Evolutionary conservation across 37 sponge, comb jelly and placozoan genomes (phyloP).

Genomic region (Aphrocallistes beatrix): DNA sequence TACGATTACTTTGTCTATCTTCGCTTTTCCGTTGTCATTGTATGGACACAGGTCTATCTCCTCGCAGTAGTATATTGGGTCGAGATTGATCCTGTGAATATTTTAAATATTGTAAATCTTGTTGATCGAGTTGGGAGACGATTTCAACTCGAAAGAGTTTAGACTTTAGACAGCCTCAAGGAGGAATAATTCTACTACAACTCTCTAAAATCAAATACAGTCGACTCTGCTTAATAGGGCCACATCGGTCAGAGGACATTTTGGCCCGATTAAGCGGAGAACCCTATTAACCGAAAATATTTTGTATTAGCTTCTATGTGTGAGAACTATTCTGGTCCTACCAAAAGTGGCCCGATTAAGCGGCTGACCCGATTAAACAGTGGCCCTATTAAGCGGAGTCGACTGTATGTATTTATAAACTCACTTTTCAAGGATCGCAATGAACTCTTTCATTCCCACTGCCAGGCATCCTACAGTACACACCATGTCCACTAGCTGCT

Average conservation of each 20-base stretch:
- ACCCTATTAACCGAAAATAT: too few species aligned
- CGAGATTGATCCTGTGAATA: slow-evolving; percentile 57
- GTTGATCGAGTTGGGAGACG: not conserved
- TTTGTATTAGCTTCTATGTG: too few species aligned
- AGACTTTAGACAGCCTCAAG: too few species aligned
- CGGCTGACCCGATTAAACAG: too few species aligned
- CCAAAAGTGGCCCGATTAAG: too few species aligned
- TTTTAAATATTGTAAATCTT: not conserved
- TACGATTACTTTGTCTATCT: slow-evolving; percentile 38
- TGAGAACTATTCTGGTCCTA: too few species aligned
- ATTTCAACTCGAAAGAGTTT: not conserved
- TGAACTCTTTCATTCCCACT: slow-evolving; percentile 68
- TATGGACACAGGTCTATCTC: slow-evolving; percentile 40
- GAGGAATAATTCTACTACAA: not conserved
- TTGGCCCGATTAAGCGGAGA: too few species aligned
- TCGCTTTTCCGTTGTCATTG: slow-evolving; percentile 67
- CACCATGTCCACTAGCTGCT: slow-evolving; percentile 33
- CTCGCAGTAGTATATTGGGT: slow-evolving; percentile 85
- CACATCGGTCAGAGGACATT: too few species aligned
- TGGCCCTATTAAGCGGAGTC: not conserved
- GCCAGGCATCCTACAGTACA: slow-evolving; percentile 54
- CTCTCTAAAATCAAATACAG: not conserved
- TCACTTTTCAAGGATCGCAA: slow-evolving; percentile 60
- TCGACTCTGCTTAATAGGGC: too few species aligned
- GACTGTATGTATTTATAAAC: not conserved